Evolutionary conservation across 1,140 invertebrate species (phyloP), one percentile per base, ranked within the genome.

Genomic region (Triops cancriformis): DNA sequence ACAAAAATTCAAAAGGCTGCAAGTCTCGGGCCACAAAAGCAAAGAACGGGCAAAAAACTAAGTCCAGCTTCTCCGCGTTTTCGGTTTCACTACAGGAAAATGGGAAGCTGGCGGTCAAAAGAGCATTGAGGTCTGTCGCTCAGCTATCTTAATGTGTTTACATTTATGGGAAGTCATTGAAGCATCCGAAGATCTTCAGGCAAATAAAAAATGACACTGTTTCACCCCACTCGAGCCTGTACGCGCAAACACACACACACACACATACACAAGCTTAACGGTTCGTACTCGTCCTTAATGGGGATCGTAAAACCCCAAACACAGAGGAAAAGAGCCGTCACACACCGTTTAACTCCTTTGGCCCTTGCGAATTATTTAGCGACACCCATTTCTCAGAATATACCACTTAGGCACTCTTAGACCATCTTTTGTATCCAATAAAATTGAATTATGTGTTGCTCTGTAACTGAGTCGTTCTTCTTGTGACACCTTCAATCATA

Each of bases 111-210:
- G 51, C 14, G 51, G 51, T 64, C 51, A 64, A 64, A 64, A 18
- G 51, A 64, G 51, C 51, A 14, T 23, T 23, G 51, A 64, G 51
- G 51, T 64, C 51, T 64, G 51, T 64, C 51, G 51, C 51, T 64
- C 51, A 64, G 51, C 51, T 64, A 64, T 64, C 51, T 64, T 64
- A 64, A 64, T 64, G 51, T 64, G 51, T 64, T 64, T 64, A 64
- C 51, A 64, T 64, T 64, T 64, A 64, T 64, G 51, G 51, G 51
- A 64, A 64, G 51, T 64, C 51, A 64, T 64, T 64, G 51, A 64
- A 64, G 18, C n/a, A 64, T 64, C 51, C 51, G 51, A 23, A 18
- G 9, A 37, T 37, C 31, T 37, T 37, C 7, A 37, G 31, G 2
- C 31, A 2, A 37, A 37, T 37, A 37, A 37, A 37, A 37, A 37